Percentiles rank a stretch among this genome's conserved stretches.
Evolutionary conservation across 2,888 invertebrate species (phyloP).

Genomic region (Endotricha flammealis): DNA sequence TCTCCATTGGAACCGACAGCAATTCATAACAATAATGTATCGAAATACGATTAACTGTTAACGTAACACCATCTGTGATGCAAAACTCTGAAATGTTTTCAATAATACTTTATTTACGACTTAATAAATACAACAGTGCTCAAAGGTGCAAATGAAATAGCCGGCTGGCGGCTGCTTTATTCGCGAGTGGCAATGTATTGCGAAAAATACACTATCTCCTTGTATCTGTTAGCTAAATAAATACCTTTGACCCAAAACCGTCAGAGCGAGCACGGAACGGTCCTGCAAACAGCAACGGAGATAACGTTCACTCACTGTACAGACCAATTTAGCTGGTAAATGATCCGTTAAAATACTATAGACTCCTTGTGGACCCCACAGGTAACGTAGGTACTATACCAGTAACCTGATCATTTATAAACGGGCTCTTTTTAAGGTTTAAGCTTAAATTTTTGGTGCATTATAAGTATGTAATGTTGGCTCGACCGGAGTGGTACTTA

Average conservation of each 20-base stretch:
- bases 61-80: conserved; percentile 52
- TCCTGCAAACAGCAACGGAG: conserved; percentile 36
- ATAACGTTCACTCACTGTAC: conserved; percentile 29
- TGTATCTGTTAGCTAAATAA: conserved; percentile 60
- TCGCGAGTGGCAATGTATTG: conserved; percentile 39
- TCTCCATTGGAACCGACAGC: conserved; percentile 44
- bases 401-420: no score
- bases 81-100: conserved; percentile 42
- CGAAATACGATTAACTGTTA: conserved; percentile 55
- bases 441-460: no score
- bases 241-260: conserved; percentile 63
- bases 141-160: conserved; percentile 32
- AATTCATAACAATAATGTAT: conserved; percentile 57
- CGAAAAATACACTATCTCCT: conserved; percentile 45
- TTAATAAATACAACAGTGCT: conserved; percentile 49
- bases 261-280: conserved; percentile 43
- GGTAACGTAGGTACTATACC: no score
- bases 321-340: conserved; percentile 35
- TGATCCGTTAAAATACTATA: conserved; percentile 34
- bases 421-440: no score
- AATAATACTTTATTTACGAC: conserved; percentile 50
- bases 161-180: conserved; percentile 27
- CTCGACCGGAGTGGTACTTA: no score
- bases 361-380: conserved; percentile 33
- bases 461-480: no score